A percentile compares a stretch with the other conserved stretches of the same genome.
Evolutionary conservation across 2,797 vertebrate genomes (phyloP).

Genomic region (Gorsachius magnificus): DNA sequence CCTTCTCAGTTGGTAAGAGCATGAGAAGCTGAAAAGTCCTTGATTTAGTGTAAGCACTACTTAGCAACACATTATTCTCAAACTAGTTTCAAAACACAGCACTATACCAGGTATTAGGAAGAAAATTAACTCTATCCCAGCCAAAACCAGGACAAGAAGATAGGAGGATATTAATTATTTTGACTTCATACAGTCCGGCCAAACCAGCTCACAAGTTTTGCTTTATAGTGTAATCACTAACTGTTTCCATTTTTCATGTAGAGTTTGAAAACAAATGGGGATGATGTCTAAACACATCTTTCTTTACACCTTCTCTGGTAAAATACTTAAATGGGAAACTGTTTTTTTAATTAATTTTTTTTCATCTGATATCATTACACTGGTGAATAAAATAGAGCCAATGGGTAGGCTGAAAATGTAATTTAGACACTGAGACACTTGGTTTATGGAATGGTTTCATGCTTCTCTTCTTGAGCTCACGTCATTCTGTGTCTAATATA

Average conservation of each 20-base stretch:
- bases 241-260: not conserved
- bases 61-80: too few species aligned
- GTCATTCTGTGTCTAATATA: not conserved
- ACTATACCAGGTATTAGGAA: too few species aligned
- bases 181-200: not conserved
- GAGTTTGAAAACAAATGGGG: not conserved
- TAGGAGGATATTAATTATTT: not conserved
- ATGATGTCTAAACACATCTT: not conserved
- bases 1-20: too few species aligned
- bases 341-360: not conserved
- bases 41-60: too few species aligned
- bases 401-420: not conserved
- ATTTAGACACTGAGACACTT: not conserved
- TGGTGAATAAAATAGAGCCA: not conserved
- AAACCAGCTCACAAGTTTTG: not conserved
- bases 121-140: too few species aligned
- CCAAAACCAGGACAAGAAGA: not conserved
- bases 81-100: too few species aligned
- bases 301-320: not conserved
- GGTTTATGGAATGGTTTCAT: not conserved
- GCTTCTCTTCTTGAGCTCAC: not conserved
- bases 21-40: too few species aligned
- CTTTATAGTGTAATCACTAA: not conserved
- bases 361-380: not conserved
- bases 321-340: not conserved